Conservation (phyloP, 1,140 invertebrate genomes). For the Cyclargus thomasi region DNA sequence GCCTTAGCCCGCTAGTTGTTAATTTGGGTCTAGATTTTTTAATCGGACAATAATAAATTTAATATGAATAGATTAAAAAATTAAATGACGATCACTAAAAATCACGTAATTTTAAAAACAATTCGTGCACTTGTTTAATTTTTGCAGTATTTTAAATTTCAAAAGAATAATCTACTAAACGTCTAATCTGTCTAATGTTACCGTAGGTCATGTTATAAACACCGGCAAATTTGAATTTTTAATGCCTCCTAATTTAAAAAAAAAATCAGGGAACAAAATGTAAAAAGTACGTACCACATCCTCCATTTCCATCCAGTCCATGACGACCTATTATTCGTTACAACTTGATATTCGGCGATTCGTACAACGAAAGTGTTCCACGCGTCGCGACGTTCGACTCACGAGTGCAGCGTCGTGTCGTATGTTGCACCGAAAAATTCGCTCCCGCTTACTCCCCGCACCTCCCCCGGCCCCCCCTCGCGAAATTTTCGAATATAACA, state of each 20-base stretch:
- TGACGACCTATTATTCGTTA: conserved; percentile 43
- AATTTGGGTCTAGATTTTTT: neutral
- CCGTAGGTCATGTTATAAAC: conserved; percentile 62
- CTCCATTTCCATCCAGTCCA: conserved; percentile 71
- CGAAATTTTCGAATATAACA: conserved; percentile 64
- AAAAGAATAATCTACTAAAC: conserved; percentile 5
- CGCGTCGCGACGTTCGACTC: conserved; percentile 67
- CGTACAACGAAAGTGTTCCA: conserved; percentile 51
- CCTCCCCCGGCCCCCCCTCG: conserved; percentile 50
- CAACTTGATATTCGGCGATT: conserved; percentile 47
- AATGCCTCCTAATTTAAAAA: conserved; percentile 11
- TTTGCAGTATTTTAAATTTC: neutral
- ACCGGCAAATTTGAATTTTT: neutral
- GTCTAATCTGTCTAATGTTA: conserved; percentile 57
- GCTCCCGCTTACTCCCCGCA: conserved; percentile 52
- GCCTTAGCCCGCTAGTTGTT: conserved; percentile 17
- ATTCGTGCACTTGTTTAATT: neutral
- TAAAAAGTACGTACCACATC: conserved; percentile 63
- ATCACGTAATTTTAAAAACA: too few species aligned
- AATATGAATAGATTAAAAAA: neutral
- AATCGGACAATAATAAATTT: too few species aligned
- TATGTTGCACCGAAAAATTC: conserved; percentile 71
- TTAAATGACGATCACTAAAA: neutral
- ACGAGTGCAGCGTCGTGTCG: conserved; percentile 67
- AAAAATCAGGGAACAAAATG: conserved; percentile 23